Base-by-base conservation (phyloP, 2,797 vertebrate genomes). In the Sarcoramphus papa region DNA sequence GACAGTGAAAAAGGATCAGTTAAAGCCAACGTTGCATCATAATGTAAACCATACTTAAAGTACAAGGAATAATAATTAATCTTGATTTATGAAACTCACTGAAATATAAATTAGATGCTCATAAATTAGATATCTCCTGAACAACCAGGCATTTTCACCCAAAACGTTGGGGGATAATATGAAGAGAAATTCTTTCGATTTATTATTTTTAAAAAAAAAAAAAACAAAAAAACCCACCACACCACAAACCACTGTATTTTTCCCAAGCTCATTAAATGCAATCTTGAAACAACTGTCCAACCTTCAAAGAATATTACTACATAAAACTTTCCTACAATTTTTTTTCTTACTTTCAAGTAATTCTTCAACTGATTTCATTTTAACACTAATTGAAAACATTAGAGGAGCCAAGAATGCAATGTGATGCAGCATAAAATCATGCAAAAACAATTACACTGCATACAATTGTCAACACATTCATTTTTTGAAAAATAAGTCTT, bases 141-240 rank as follows among this genome's bases (percentile, higher is more conserved):
- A 91, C 10, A 77, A 84, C 43, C 47, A 60, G 14, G 27, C 69
- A 40, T 72, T 83, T 81, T 85, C 17, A 78, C 43, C 35, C 20
- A 67, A 79, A 86, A 73, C 0, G 0, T 0, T 35, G 40, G 13
- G 16, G 56, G 21, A 88, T 54, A 60, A 67, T 10, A 28, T 23
- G 35, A 85, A 85, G 18, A 84, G 2, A 75, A 77, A 81, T 59
- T 72, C 3, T 84, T 93, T 64, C 51, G 4, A 40, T 47, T 87
- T 79, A 76, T 60, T 73, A 57, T 33, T 20, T n/a, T n/a, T n/a
- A n/a, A n/a, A 47, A 69, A 72, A 19, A 21, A 50, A 40, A 28
- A 13, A 22, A 14, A 12, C 3, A 40, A 63, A 43, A 7, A 9
- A 3, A 0, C 3, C 15, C 50, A 20, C 18, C 25, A 45, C 33